These are phyloP conservation scores for Melinaea menophilus DNA, from an alignment of 2,888 invertebrate species.

Conservation along the genomic window DNA sequence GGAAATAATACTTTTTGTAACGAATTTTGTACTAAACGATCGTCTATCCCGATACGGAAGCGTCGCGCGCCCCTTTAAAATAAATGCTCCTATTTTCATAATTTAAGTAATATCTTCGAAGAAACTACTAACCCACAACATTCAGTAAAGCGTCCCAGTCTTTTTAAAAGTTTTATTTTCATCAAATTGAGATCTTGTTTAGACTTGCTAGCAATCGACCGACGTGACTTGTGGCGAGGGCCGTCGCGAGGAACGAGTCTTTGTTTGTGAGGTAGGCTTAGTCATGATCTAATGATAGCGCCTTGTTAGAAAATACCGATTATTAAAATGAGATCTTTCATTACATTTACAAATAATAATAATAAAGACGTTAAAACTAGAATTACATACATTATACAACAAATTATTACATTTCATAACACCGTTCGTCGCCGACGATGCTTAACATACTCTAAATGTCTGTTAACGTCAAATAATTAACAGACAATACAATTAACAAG, in stretches of 20 bases:
- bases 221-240: slow-evolving; percentile 32
- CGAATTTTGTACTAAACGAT: slow-evolving; percentile 72
- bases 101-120: slow-evolving; percentile 75
- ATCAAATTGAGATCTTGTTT: slow-evolving; percentile 78
- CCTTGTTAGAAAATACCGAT: slow-evolving; percentile 79
- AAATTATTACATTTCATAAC: slow-evolving; percentile 73
- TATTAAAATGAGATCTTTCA: slow-evolving; percentile 79
- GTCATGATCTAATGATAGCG: slow-evolving; percentile 78
- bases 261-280: slow-evolving; percentile 78
- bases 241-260: slow-evolving; percentile 53
- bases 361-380: slow-evolving; percentile 75
- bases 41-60: slow-evolving; percentile 58
- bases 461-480: slow-evolving; percentile 49
- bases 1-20: slow-evolving; percentile 73
- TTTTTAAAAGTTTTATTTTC: slow-evolving; percentile 76
- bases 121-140: slow-evolving; percentile 77
- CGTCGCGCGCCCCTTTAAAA: slow-evolving; percentile 49
- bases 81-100: slow-evolving; percentile 75
- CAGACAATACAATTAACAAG: slow-evolving; percentile 53
- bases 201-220: slow-evolving; percentile 70
- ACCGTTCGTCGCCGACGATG: slow-evolving; percentile 54
- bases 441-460: slow-evolving; percentile 47
- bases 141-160: slow-evolving; percentile 79
- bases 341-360: slow-evolving; percentile 77
- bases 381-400: slow-evolving; percentile 76